These are phyloP conservation scores for Phainopepla nitens DNA, from an alignment of 2,113 vertebrate genomes.

Conservation along the genomic window DNA sequence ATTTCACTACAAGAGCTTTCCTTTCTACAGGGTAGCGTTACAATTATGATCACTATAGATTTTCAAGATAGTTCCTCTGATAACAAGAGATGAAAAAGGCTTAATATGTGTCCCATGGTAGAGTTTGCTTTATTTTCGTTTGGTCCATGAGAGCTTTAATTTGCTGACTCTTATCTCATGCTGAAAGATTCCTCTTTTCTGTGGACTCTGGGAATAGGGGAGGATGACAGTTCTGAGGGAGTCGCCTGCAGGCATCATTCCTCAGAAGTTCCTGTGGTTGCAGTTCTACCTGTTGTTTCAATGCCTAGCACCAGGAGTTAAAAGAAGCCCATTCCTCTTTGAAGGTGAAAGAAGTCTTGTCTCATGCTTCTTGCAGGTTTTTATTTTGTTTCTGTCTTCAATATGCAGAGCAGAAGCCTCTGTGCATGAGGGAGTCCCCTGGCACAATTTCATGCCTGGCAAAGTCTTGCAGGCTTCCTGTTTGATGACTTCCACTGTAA, in stretches of 20 bases:
- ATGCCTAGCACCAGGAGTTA: neutral
- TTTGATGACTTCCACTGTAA: neutral
- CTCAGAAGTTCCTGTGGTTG: neutral
- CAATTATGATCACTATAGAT: neutral
- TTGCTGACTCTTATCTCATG: slow-evolving; percentile 11
- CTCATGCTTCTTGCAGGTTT: neutral
- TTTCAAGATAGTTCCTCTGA: neutral
- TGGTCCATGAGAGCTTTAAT: slow-evolving; percentile 27
- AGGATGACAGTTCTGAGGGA: slow-evolving; percentile 31
- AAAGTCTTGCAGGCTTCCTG: neutral
- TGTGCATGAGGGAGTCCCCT: neutral
- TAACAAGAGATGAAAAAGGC: neutral
- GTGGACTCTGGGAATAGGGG: accelerated
- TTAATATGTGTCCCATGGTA: neutral
- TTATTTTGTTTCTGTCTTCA: neutral
- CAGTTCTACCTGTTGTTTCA: slow-evolving; percentile 32
- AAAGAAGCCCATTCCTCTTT: neutral
- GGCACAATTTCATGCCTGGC: neutral
- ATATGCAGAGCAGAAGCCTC: neutral
- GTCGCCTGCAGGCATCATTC: neutral
- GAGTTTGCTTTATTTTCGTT: slow-evolving; percentile 24
- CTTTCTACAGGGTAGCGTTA: neutral
- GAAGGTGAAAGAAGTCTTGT: neutral
- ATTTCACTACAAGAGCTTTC: slow-evolving; percentile 2
- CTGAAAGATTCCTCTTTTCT: neutral